Evolutionary conservation across 2,797 vertebrate genomes (phyloP).

Genomic region (Trichosurus vulpecula): DNA sequence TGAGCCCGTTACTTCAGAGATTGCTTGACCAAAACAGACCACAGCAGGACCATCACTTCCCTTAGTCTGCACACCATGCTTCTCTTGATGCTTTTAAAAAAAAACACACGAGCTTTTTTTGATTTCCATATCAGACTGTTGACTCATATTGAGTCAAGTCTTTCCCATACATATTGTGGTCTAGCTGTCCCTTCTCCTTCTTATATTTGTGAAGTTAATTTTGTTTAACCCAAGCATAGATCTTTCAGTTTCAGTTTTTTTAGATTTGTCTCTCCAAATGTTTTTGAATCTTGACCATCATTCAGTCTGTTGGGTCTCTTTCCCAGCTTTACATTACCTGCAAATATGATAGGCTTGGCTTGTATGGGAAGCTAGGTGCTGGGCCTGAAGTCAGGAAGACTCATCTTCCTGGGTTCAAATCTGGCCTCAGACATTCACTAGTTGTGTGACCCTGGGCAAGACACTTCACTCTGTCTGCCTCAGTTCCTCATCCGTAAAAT

Average conservation of each 20-base stretch:
- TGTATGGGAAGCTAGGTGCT: background rate
- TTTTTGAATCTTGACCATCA: background rate
- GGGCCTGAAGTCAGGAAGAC: background rate
- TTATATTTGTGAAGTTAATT: background rate
- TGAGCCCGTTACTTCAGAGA: background rate
- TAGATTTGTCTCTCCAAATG: background rate
- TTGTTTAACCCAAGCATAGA: background rate
- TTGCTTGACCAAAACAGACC: background rate
- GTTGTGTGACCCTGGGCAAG: background rate
- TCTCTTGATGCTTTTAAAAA: background rate
- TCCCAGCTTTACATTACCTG: background rate
- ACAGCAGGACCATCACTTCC: background rate
- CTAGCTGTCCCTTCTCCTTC: background rate
- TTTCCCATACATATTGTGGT: background rate
- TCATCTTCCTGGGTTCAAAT: background rate
- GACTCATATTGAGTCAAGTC: background rate
- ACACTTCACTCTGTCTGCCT: background rate
- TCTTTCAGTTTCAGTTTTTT: background rate
- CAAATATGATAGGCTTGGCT: background rate
- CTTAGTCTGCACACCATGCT: background rate
- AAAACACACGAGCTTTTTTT: background rate
- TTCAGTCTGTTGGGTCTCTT: background rate
- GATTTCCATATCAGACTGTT: background rate
- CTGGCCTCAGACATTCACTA: background rate
- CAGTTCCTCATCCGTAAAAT: background rate